These are phyloP conservation scores for Thomomys bottae DNA, from an alignment of 2,113 vertebrate species.

Conservation along the genomic window DNA sequence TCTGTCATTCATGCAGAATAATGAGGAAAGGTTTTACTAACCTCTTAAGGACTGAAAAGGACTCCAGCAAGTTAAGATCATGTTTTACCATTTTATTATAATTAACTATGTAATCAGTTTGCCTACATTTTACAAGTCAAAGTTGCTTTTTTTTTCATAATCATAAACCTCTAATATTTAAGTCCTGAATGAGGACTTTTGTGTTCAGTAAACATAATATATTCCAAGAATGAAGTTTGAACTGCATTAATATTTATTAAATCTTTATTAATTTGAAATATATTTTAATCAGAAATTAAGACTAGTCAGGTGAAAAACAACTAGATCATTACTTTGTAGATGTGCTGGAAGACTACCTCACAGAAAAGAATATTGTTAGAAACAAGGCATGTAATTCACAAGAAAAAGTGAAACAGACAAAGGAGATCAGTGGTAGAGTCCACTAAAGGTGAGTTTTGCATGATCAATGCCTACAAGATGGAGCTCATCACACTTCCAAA, in stretches of 20 bases:
- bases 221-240: slow-evolving; percentile 21
- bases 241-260: slow-evolving; percentile 25
- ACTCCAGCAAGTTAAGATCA: neutral
- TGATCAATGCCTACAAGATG: neutral
- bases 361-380: neutral
- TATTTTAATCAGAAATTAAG: slow-evolving; percentile 39
- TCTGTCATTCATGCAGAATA: neutral
- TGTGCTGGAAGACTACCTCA: neutral
- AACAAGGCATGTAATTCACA: slow-evolving; percentile 11
- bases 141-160: slow-evolving; percentile 6
- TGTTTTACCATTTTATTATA: neutral
- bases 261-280: slow-evolving; percentile 5
- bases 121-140: slow-evolving; percentile 35
- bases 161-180: neutral
- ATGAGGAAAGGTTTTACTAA: slow-evolving; percentile 41
- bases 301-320: neutral
- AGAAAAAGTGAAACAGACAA: neutral
- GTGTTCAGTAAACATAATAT: neutral
- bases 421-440: neutral
- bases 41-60: neutral
- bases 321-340: neutral
- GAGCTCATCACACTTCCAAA: neutral
- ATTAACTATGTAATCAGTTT: neutral
- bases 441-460: neutral
- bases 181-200: neutral